phyloP scores from a whole-genome alignment of 2,797 vertebrate species.

The Diplodus puntazzo region DNA sequence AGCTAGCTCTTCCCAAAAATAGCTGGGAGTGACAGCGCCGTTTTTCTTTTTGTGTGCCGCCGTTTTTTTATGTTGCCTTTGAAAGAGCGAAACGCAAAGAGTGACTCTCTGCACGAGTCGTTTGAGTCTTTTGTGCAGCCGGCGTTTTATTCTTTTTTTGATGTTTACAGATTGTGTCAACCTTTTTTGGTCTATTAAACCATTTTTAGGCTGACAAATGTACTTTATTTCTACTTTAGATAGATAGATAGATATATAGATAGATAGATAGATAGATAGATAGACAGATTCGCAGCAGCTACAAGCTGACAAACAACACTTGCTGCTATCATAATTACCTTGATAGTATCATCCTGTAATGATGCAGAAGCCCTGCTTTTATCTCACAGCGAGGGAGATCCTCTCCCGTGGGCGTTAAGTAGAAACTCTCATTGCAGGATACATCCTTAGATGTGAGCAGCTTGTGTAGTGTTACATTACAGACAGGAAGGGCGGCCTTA shows the following conservation, averaged over 20 bases:
- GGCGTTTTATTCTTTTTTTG: background rate
- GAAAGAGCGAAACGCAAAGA: constrained; percentile 5
- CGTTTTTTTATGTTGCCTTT: constrained; percentile 32
- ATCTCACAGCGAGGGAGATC: constrained; percentile 40
- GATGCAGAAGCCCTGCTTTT: constrained; percentile 46
- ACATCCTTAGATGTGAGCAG: constrained; percentile 39
- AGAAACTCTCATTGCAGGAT: constrained; percentile 31
- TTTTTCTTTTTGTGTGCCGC: constrained; percentile 11
- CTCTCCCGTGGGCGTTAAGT: constrained; percentile 30
- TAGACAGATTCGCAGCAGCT: background rate
- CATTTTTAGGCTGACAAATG: constrained; percentile 2
- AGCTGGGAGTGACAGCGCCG: constrained; percentile 34
- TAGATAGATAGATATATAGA: too few species aligned
- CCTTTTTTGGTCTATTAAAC: background rate
- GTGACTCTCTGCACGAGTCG: background rate
- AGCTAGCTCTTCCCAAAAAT: constrained; percentile 47
- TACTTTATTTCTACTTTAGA: background rate
- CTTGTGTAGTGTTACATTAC: constrained; percentile 27
- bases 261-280: background rate
- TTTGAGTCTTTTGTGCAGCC: background rate
- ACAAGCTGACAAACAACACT: constrained; percentile 21
- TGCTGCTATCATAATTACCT: constrained; percentile 55
- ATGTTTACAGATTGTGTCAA: background rate
- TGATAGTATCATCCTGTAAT: constrained; percentile 57
- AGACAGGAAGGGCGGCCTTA: constrained; percentile 35